Evolutionary conservation across 1,140 invertebrate species (phyloP).

Genomic region (Apis mellifera): DNA sequence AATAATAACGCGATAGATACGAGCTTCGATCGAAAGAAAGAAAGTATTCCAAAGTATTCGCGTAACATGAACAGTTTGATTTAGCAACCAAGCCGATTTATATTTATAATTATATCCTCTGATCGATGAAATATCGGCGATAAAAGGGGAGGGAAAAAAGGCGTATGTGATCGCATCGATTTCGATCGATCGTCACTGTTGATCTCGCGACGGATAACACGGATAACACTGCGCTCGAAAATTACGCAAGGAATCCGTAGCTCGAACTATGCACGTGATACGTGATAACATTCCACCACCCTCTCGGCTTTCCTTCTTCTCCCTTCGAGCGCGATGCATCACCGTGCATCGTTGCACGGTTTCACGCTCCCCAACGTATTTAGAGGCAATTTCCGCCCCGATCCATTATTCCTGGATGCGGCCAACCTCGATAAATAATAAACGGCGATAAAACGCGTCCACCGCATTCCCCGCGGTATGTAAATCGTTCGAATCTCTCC

Average conservation of each 20-base stretch:
- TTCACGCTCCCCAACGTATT: slow-evolving; percentile 41
- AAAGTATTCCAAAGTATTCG: no score
- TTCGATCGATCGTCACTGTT: slow-evolving; percentile 36
- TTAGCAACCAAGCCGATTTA: background rate
- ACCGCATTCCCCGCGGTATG: slow-evolving; percentile 1
- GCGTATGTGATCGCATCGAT: background rate
- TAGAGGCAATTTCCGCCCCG: slow-evolving; percentile 40
- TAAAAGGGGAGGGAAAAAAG: background rate
- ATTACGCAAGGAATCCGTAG: slow-evolving; percentile 47
- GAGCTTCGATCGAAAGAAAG: no score
- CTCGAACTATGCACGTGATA: slow-evolving; percentile 15
- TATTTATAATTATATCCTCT: background rate
- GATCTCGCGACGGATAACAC: slow-evolving; percentile 48
- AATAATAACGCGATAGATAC: no score
- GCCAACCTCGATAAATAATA: slow-evolving; percentile 49
- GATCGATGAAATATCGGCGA: background rate
- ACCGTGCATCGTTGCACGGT: slow-evolving; percentile 28
- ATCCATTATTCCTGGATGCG: slow-evolving; percentile 31
- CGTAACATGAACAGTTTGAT: no score
- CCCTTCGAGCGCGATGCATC: slow-evolving; percentile 15
- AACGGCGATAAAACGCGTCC: slow-evolving; percentile 27
- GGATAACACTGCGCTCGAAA: slow-evolving; percentile 49
- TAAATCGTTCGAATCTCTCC: slow-evolving; percentile 11
- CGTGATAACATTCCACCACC: background rate
- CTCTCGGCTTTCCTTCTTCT: background rate